A percentile compares a stretch with the other conserved stretches of the same genome.
Evolutionary conservation across 2,888 invertebrate genomes (phyloP).

Genomic region (Falcaria lacertinaria): DNA sequence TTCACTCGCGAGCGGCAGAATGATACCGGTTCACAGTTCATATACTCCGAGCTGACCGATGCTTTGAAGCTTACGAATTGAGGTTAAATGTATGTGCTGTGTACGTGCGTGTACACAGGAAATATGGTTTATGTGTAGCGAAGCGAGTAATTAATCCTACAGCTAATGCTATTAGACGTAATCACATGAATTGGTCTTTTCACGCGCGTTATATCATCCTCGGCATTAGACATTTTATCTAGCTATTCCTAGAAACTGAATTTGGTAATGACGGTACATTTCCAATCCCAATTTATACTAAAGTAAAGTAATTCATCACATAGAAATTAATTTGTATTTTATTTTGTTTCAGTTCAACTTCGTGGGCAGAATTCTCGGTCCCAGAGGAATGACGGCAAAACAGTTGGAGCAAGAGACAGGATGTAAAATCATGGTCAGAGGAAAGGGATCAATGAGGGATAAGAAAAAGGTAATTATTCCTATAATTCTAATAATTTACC

Average conservation of each 20-base stretch:
- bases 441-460: slow-evolving; percentile 99
- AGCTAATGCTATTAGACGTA: slow-evolving; percentile 49
- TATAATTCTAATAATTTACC: not conserved
- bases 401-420: slow-evolving; percentile 99
- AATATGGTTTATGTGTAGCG: slow-evolving; percentile 60
- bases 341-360: slow-evolving; percentile 96
- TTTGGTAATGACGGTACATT: slow-evolving; percentile 1
- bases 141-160: slow-evolving; percentile 65
- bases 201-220: slow-evolving; percentile 29
- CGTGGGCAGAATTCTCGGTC: slow-evolving; percentile 99
- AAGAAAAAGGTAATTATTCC: slow-evolving; percentile 94
- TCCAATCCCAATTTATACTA: not conserved
- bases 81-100: slow-evolving; percentile 55
- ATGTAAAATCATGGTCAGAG: slow-evolving; percentile 99
- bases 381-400: slow-evolving; percentile 99
- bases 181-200: slow-evolving; percentile 29
- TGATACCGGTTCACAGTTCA: slow-evolving; percentile 72
- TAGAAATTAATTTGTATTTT: too few relatives aligned
- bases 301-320: too few relatives aligned
- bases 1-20: slow-evolving; percentile 47
- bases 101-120: slow-evolving; percentile 44
- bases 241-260: slow-evolving; percentile 3
- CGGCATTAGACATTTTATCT: slow-evolving; percentile 17
- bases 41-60: slow-evolving; percentile 59
- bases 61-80: slow-evolving; percentile 65